A percentile compares a stretch with the other conserved stretches of the same genome.
phyloP scores from a whole-genome alignment of 2,113 vertebrate species.

The Lota lota region DNA sequence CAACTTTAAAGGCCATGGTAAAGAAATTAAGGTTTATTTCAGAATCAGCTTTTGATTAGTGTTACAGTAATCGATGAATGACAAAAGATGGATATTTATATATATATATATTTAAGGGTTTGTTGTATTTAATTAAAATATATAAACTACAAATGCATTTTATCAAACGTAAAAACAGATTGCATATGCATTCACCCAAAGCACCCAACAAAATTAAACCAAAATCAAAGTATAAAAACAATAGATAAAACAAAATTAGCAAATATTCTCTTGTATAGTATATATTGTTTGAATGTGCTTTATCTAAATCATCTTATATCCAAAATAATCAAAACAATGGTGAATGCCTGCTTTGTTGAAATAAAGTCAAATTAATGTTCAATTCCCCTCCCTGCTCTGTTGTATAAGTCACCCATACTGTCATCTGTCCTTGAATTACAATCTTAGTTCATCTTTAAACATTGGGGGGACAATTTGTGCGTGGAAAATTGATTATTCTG shows the following conservation, averaged over 20 bases:
- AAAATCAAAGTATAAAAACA: conserved; percentile 68
- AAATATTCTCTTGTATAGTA: conserved; percentile 75
- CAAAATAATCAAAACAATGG: conserved; percentile 51
- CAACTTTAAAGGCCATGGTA: conserved; percentile 75
- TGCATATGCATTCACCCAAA: conserved; percentile 77
- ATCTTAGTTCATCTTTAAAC: conserved; percentile 10
- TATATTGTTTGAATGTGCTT: conserved; percentile 79
- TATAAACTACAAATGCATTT: conserved; percentile 62
- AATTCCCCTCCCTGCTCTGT: conserved; percentile 13
- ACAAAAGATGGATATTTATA: conserved; percentile 34
- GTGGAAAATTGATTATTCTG: conserved; percentile 21
- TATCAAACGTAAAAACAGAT: conserved; percentile 72
- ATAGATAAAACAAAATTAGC: conserved; percentile 72
- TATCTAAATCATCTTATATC: conserved; percentile 49
- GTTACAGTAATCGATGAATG: conserved; percentile 56
- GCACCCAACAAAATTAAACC: conserved; percentile 68
- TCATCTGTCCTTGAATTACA: background rate
- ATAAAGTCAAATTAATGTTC: conserved; percentile 33
- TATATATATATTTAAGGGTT: conserved; percentile 50
- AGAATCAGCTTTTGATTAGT: conserved; percentile 56
- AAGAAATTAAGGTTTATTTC: conserved; percentile 63
- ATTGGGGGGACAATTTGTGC: conserved; percentile 43
- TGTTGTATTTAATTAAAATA: conserved; percentile 65
- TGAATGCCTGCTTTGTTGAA: conserved; percentile 38
- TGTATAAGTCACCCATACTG: background rate